Evolutionary conservation across 1,140 invertebrate species (phyloP), one percentile per base, ranked within the genome.

Genomic region (Frieseomelitta varia): DNA sequence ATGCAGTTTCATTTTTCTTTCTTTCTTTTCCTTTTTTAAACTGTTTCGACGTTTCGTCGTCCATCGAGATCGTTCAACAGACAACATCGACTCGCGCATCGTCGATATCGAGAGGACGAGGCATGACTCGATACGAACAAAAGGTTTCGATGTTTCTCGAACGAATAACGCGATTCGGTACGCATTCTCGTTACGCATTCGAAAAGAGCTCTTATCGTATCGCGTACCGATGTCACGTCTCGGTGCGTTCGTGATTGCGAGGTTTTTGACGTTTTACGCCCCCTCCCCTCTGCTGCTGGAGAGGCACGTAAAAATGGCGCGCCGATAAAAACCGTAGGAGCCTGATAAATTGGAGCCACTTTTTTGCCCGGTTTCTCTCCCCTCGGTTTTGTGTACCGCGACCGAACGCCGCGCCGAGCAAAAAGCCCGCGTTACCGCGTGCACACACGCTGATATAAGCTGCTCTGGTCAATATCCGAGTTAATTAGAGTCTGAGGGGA

Each of bases 401-500:
- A 24, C 17, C 67, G 85, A 30, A 63, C 27, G 72, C 30, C 47
- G 73, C 30, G 51, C 1, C 19, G 24, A 58, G 15, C 30, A 55
- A 51, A 56, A 78, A 82, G 56, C 30, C 24, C 78, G 76, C 30
- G 55, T 78, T 56, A 75, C 74, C 15, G 27, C 24, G 67, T 73
- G 58, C 63, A 85, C 69, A 76, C 53, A 65, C 53, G 74, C 63
- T 47, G 55, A 69, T 72, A 86, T 78, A 81, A 75, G 69, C 65
- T 17, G 58, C 15, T 87, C 73, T 61, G 78, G 84, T 91, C 84
- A 89, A 89, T 83, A 91, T 89, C 81, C 83, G 65, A 88, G 84
- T 86, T 91, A 91, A 91, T 91, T 91, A 88, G 84, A 82, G 58
- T 85, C 74, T 86, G 76, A 91, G 72, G 67, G 75, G 63, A 71